Evolutionary conservation across 2,888 invertebrate genomes (phyloP), one percentile per base, ranked within the genome.

Genomic region (Byasa hedistus): DNA sequence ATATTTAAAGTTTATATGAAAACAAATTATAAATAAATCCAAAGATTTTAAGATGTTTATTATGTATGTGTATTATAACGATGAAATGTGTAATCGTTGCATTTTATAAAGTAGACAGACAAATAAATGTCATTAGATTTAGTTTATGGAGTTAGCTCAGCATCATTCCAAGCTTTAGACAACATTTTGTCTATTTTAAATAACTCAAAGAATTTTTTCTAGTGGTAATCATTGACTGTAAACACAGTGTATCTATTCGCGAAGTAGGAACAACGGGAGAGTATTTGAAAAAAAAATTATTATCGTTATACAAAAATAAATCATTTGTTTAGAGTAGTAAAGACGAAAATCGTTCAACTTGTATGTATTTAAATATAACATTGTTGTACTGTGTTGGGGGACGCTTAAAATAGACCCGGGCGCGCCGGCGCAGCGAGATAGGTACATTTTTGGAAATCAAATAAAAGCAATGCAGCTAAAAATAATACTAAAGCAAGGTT

Each of bases 371-470:
- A 79, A 77, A 79, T 87, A 84, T 76, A 81, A 80, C 85, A 82
- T 86, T 89, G 74, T 84, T 76, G 77, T 83, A 82, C 79, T 76
- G 77, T 76, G 79, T 78, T 75, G 75, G 81, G 74, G 73, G 68
- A 75, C 75, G 72, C 81, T 82, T 79, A 85, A 90, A 90, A 89
- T 91, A 91, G 90, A 89, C 77, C 74, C 76, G 73, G 82, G 81
- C 75, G 85, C 86, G 80, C 78, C 76, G 84, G 81, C 79, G 77
- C 83, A 79, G 79, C 83, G 80, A 84, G 87, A 87, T 87, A 88
- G 79, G 85, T 89, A 90, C 91, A 89, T 90, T 89, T 91, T 89
- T 87, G 91, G 91, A 90, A 87, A 86, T 87, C 88, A 86, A 89
- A 88, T 89, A 85, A 87, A 90, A 84, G 78, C 81, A 77, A 74